These are phyloP conservation scores for Ligdia adustata DNA, from an alignment of 2,888 invertebrate species.

Conservation along the genomic window DNA sequence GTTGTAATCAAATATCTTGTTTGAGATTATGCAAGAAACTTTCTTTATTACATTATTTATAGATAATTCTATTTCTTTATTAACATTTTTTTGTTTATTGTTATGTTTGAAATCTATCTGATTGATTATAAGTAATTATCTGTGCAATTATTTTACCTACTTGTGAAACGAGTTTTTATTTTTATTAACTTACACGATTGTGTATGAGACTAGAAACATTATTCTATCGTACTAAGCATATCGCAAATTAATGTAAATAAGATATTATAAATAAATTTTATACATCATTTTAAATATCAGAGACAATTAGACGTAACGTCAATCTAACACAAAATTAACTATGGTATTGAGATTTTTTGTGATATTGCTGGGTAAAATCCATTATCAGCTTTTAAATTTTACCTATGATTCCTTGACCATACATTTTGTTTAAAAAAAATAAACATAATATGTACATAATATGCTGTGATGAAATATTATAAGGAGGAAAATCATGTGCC, in stretches of 20 bases:
- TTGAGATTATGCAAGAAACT: slow-evolving; percentile 71
- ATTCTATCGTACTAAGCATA: slow-evolving; percentile 69
- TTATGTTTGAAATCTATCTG: slow-evolving; percentile 76
- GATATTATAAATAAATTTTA: slow-evolving; percentile 55
- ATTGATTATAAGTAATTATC: slow-evolving; percentile 62
- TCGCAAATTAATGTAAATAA: slow-evolving; percentile 72
- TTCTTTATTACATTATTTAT: slow-evolving; percentile 44
- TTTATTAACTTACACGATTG: slow-evolving; percentile 71
- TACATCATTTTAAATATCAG: too few relatives aligned
- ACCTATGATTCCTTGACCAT: too few relatives aligned
- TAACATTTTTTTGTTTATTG: slow-evolving; percentile 72
- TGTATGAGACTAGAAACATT: slow-evolving; percentile 66
- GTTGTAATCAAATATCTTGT: slow-evolving; percentile 46
- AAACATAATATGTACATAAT: slow-evolving; percentile 77
- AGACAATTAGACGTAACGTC: too few relatives aligned
- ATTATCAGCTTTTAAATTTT: too few relatives aligned
- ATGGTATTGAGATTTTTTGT: too few relatives aligned
- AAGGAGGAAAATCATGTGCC: slow-evolving; percentile 61
- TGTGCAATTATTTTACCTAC: slow-evolving; percentile 67
- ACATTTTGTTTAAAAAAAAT: slow-evolving; percentile 37
- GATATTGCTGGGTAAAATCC: too few relatives aligned
- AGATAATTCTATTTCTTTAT: slow-evolving; percentile 41
- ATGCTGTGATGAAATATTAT: slow-evolving; percentile 78
- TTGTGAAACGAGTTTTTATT: slow-evolving; percentile 61
- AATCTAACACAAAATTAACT: slow-evolving; percentile 40